These are phyloP conservation scores for Chascanopsetta lugubris DNA, from an alignment of 2,113 vertebrate genomes.

Conservation along the genomic window DNA sequence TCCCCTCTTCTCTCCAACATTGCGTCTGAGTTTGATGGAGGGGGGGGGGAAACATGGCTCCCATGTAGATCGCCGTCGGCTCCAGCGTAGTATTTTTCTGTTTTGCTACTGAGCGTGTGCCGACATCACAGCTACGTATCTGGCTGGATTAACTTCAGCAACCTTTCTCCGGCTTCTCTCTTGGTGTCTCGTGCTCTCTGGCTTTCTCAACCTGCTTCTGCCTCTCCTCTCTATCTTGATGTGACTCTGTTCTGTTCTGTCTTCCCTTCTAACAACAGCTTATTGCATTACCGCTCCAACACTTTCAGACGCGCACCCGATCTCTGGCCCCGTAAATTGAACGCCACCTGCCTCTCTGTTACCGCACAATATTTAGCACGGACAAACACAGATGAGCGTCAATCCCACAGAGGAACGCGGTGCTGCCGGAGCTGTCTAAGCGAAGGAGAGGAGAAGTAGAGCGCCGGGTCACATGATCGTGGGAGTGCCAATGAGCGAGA, in stretches of 20 bases:
- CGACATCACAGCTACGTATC: slow-evolving; percentile 30
- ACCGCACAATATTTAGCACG: slow-evolving; percentile 55
- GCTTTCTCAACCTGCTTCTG: slow-evolving; percentile 50
- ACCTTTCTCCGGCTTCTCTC: slow-evolving; percentile 47
- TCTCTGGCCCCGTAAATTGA: slow-evolving; percentile 54
- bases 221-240: slow-evolving; percentile 56
- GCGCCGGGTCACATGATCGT: slow-evolving; percentile 70
- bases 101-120: slow-evolving; percentile 47
- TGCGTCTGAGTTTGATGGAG: slow-evolving; percentile 51
- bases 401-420: slow-evolving; percentile 70
- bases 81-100: slow-evolving; percentile 59
- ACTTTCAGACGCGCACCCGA: slow-evolving; percentile 35
- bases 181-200: slow-evolving; percentile 36
- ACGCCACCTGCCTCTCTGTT: slow-evolving; percentile 47
- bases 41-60: slow-evolving; percentile 47
- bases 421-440: slow-evolving; percentile 64
- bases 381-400: slow-evolving; percentile 61
- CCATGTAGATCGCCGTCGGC: slow-evolving; percentile 54
- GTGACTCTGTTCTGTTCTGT: slow-evolving; percentile 59
- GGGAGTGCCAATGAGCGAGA: slow-evolving; percentile 63
- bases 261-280: slow-evolving; percentile 48
- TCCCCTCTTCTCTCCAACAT: slow-evolving; percentile 57
- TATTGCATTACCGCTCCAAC: slow-evolving; percentile 49
- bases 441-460: slow-evolving; percentile 74
- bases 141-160: slow-evolving; percentile 62